A percentile compares a stretch with the other conserved stretches of the same genome.
phyloP scores from a whole-genome alignment of 2,888 invertebrate genomes.

The Biston stratarius region DNA sequence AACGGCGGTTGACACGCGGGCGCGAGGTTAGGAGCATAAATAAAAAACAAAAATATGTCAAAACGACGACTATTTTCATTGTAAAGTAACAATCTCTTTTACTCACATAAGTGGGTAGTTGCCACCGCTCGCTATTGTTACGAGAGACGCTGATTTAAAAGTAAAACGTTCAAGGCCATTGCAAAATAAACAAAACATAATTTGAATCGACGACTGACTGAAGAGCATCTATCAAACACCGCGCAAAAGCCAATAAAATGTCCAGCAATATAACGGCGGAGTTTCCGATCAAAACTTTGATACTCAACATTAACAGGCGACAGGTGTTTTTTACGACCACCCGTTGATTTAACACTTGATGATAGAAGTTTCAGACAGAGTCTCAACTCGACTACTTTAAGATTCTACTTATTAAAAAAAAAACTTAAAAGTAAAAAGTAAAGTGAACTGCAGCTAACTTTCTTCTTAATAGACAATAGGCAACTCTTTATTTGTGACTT shows the following conservation, averaged over 20 bases:
- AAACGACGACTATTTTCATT: no score
- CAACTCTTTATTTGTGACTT: no score
- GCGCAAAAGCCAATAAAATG: conserved; percentile 52
- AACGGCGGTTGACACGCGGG: no score
- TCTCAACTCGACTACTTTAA: conserved; percentile 3
- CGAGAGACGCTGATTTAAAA: conserved; percentile 16
- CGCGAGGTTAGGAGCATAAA: no score
- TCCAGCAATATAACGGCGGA: conserved; percentile 56
- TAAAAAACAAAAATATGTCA: no score
- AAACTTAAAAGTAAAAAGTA: not conserved
- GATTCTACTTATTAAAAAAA: not conserved
- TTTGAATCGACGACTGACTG: conserved; percentile 12
- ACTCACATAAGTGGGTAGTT: not conserved
- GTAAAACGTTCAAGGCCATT: conserved; percentile 2
- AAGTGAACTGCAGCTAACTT: no score
- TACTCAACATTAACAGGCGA: conserved; percentile 73
- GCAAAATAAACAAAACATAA: conserved; percentile 13
- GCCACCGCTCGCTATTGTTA: not conserved
- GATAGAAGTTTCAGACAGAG: conserved; percentile 17
- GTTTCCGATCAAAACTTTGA: conserved; percentile 72
- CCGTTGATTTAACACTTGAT: conserved; percentile 75
- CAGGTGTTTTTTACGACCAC: conserved; percentile 84
- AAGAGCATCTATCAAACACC: conserved; percentile 31
- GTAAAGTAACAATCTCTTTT: not conserved
- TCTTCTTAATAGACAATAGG: no score